Conservation (phyloP, 2,797 vertebrate species). For the Tangara arthus region DNA sequence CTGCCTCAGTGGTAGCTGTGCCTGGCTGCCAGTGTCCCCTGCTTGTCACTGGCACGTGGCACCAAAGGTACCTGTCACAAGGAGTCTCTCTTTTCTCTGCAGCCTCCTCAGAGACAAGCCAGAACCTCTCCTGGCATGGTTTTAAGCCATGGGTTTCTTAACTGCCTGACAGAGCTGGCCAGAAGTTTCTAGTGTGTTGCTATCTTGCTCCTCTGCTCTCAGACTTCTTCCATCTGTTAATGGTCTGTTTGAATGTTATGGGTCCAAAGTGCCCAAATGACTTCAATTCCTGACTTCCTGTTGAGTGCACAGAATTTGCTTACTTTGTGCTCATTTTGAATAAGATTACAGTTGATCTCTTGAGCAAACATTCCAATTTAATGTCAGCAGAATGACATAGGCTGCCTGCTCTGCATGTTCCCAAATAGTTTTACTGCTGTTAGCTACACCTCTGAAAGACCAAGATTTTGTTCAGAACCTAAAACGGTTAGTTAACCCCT, state of each 20-base stretch:
- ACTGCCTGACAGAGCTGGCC: not conserved
- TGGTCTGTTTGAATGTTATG: not conserved
- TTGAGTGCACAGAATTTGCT: not conserved
- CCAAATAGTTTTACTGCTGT: not conserved
- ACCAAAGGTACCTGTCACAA: not conserved
- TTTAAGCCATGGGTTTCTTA: not conserved
- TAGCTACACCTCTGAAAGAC: not conserved
- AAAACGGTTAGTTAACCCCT: not conserved
- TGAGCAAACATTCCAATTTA: not conserved
- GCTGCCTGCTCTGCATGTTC: not conserved
- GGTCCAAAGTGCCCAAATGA: not conserved
- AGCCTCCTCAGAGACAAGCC: not conserved
- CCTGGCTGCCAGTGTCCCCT: not conserved
- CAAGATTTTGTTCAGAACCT: not conserved
- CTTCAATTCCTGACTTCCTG: conserved; percentile 20
- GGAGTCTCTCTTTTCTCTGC: not conserved
- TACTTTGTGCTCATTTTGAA: conserved; percentile 3
- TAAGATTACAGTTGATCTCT: conserved; percentile 20
- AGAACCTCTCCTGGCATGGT: not conserved
- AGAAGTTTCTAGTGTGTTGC: not conserved
- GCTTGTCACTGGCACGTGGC: not conserved
- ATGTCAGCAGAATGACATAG: not conserved
- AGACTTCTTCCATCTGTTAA: not conserved
- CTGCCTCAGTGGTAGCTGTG: not conserved
- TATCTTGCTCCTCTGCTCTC: not conserved